Conservation (phyloP, 2,888 invertebrate species). For the Caprella mutica region DNA sequence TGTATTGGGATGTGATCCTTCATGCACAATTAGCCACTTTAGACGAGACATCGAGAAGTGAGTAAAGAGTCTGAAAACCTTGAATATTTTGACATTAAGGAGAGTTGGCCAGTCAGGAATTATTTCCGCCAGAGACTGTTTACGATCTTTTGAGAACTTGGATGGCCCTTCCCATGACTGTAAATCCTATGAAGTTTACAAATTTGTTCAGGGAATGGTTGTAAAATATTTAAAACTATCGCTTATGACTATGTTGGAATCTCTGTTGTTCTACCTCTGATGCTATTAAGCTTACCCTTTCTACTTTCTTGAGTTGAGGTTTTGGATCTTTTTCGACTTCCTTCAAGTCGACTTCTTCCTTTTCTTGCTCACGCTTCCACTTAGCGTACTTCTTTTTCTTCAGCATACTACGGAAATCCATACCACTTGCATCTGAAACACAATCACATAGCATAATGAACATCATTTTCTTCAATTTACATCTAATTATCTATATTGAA, state of each 20-base stretch:
- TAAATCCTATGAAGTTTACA: too few relatives aligned
- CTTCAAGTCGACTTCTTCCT: slow-evolving; percentile 86
- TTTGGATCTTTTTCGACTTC: slow-evolving; percentile 77
- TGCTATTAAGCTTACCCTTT: slow-evolving; percentile 56
- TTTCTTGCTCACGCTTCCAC: slow-evolving; percentile 81
- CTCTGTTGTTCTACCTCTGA: too few relatives aligned
- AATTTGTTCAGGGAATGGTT: too few relatives aligned
- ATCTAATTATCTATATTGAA: neutral
- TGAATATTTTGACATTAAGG: slow-evolving; percentile 25
- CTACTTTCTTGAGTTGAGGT: slow-evolving; percentile 71
- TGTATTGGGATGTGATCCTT: too few relatives aligned
- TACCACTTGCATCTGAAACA: slow-evolving; percentile 73
- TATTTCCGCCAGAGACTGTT: slow-evolving; percentile 62
- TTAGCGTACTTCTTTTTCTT: slow-evolving; percentile 75
- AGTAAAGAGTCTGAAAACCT: slow-evolving; percentile 10
- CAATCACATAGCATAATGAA: neutral
- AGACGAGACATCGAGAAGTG: too few relatives aligned
- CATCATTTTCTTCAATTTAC: neutral
- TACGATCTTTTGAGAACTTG: slow-evolving; percentile 13
- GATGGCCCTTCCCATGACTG: too few relatives aligned
- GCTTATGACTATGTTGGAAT: too few relatives aligned
- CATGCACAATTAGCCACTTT: too few relatives aligned
- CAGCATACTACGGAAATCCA: slow-evolving; percentile 97
- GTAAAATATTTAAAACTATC: too few relatives aligned
- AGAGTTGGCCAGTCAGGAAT: slow-evolving; percentile 85